A percentile compares a stretch with the other conserved stretches of the same genome.
phyloP scores from a whole-genome alignment of 2,113 vertebrate species.

The Brachyistius frenatus region DNA sequence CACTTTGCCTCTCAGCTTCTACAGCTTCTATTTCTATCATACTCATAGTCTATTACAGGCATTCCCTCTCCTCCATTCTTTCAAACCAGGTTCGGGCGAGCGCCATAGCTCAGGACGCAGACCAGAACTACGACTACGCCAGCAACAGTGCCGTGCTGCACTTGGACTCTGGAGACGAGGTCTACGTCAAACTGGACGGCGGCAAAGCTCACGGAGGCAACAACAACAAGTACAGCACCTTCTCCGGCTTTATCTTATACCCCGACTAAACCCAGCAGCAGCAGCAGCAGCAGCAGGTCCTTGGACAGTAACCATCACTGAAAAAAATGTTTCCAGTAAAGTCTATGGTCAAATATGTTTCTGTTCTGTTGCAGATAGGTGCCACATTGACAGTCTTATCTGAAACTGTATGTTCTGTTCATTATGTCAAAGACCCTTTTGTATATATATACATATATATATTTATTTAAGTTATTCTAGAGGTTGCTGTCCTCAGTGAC shows the following conservation, averaged over 20 bases:
- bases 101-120: conserved; percentile 94
- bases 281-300: not conserved
- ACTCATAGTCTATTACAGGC: not conserved
- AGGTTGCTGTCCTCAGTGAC: conserved; percentile 14
- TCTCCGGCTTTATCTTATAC: conserved; percentile 96
- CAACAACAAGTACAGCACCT: conserved; percentile 98
- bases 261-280: conserved; percentile 84
- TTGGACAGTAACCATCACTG: conserved; percentile 33
- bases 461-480: conserved; percentile 21
- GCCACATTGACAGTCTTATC: conserved; percentile 21
- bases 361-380: conserved; percentile 29
- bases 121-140: conserved; percentile 97
- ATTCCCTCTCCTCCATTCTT: not conserved
- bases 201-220: conserved; percentile 96
- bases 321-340: conserved; percentile 24
- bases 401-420: conserved; percentile 30
- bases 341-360: conserved; percentile 32
- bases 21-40: not conserved
- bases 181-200: conserved; percentile 95
- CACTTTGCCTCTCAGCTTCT: conserved; percentile 43
- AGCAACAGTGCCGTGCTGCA: conserved; percentile 96
- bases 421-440: conserved; percentile 31
- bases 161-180: conserved; percentile 93
- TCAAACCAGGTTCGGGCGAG: conserved; percentile 91
- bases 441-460: conserved; percentile 25